Percentiles rank a stretch among this genome's conserved stretches.
Evolutionary conservation across 2,113 vertebrate species (phyloP).

Genomic region (Catharus bicknelli): DNA sequence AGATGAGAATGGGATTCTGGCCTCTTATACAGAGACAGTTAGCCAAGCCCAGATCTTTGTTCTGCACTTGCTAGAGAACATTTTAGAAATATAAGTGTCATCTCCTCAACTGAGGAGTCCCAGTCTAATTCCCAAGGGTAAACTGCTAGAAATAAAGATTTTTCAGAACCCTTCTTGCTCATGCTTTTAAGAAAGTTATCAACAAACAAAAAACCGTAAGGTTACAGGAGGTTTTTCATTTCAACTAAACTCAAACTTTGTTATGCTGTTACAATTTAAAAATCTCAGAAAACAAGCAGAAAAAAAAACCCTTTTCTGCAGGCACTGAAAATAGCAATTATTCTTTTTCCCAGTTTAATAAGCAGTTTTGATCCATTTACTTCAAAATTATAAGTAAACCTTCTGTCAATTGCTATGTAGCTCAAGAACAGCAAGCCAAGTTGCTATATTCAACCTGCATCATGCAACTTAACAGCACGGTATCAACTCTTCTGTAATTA

Average conservation of each 20-base stretch:
- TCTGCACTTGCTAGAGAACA: background rate
- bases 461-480: background rate
- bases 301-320: background rate
- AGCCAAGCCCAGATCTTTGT: background rate
- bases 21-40: background rate
- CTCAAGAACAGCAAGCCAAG: background rate
- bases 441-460: background rate
- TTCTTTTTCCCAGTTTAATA: background rate
- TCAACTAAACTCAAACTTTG: background rate
- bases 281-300: background rate
- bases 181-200: background rate
- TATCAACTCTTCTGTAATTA: conserved; percentile 21
- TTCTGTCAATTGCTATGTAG: conserved; percentile 2
- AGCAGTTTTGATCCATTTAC: background rate
- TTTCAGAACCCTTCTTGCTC: background rate
- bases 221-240: background rate
- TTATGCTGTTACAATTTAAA: background rate
- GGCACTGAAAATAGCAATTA: background rate
- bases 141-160: background rate
- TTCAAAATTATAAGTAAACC: conserved; percentile 30
- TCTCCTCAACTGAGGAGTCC: background rate
- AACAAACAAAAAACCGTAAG: background rate
- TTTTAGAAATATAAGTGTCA: background rate
- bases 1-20: background rate
- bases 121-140: background rate